These are phyloP conservation scores for Poeciliopsis turrubarensis DNA, from an alignment of 2,113 vertebrate species.

Conservation along the genomic window DNA sequence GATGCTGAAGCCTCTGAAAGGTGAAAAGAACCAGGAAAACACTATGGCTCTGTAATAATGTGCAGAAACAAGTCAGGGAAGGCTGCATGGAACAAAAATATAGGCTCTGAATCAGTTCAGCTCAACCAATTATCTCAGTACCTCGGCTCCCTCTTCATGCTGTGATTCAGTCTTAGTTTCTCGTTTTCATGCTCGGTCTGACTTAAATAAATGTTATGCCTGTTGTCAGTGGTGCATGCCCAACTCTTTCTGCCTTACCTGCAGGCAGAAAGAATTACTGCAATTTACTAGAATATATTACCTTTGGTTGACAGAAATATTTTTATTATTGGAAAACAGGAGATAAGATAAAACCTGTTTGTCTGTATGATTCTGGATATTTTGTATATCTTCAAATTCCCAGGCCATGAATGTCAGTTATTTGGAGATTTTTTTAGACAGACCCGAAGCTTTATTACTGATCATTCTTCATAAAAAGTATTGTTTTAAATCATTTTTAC, in stretches of 20 bases:
- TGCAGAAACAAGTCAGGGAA: background rate
- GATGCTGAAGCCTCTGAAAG: background rate
- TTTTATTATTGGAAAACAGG: background rate
- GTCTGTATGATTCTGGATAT: background rate
- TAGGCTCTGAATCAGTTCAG: background rate
- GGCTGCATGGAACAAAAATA: background rate
- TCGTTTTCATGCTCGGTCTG: background rate
- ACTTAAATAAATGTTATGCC: background rate
- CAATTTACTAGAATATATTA: background rate
- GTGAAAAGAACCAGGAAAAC: constrained; percentile 2
- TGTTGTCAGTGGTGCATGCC: background rate
- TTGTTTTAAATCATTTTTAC: too few species aligned
- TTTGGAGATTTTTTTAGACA: too few species aligned
- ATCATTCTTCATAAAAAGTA: too few species aligned
- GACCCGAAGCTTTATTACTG: too few species aligned
- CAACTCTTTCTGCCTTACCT: background rate
- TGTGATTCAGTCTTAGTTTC: background rate
- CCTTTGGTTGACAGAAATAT: background rate
- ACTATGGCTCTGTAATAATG: background rate
- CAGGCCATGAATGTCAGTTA: too few species aligned
- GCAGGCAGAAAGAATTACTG: background rate
- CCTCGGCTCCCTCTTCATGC: background rate
- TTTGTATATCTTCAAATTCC: too few species aligned
- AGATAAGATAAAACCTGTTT: background rate
- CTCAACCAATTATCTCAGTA: background rate